Conservation (phyloP, 2,888 invertebrate species). For the Orthosia gothica region DNA sequence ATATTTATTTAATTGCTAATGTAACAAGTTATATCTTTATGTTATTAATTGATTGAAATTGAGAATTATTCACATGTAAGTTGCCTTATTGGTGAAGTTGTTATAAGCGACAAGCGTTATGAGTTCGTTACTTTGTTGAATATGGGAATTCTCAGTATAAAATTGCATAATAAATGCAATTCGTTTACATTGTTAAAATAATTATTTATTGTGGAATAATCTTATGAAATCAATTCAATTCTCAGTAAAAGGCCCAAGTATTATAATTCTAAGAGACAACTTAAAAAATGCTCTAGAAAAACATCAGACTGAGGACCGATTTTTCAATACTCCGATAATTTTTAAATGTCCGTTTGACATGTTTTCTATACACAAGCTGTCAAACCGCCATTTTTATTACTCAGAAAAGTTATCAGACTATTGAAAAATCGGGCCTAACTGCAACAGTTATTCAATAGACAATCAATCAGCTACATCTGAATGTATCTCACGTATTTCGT, state of each 20-base stretch:
- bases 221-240: not conserved
- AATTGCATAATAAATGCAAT: not conserved
- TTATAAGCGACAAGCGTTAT: not conserved
- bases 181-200: not conserved
- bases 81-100: not conserved
- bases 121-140: too few species aligned
- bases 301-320: not conserved
- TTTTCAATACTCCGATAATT: too few species aligned
- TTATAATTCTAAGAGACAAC: not conserved
- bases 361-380: too few species aligned
- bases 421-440: too few species aligned
- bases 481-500: slow-evolving; percentile 56
- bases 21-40: slow-evolving; percentile 11
- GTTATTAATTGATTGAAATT: slow-evolving; percentile 1
- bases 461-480: slow-evolving; percentile 46
- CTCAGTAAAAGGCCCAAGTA: not conserved
- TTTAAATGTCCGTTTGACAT: too few species aligned
- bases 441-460: slow-evolving; percentile 16
- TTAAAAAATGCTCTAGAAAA: not conserved
- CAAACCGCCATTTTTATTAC: too few species aligned
- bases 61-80: not conserved
- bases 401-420: too few species aligned
- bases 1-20: slow-evolving; percentile 24
- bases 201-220: not conserved
- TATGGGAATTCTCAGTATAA: not conserved